Base-by-base conservation (phyloP, 2,888 invertebrate genomes). In the Osmoderma eremita region DNA sequence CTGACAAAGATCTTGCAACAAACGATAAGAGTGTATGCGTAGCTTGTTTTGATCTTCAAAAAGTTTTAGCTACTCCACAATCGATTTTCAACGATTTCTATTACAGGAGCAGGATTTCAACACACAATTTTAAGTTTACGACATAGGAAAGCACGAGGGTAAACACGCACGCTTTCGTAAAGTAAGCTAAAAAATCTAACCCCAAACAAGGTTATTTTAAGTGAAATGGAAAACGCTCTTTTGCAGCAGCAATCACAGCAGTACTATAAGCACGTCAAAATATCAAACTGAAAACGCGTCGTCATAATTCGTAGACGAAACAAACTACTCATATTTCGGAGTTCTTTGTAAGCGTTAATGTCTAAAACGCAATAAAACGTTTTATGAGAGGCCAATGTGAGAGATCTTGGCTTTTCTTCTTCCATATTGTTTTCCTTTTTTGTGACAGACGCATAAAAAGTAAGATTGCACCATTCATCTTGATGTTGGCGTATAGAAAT, bases 371-470 rank as follows among this genome's bases (percentile, higher is more conserved):
- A 50, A 20, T 22, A 50, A 50, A 22, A 12, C 8, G n/a, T 1
- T 50, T 50, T 50, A 50, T 50, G 49, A 50, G 13, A 50, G 1
- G 12, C 22, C 8, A 1, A 24, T 13, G 13, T 50, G 10, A 22
- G n/a, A n/a, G 24, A 50, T 50, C 49, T 50, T 10, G 20, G n/a
- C 22, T 22, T 50, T 24, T 22, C 12, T 50, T 20, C 22, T 24
- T 22, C 45, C 8, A 17, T 45, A 45, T 45, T 15, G 17, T 45
- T 45, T 45, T 45, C 36, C 5, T 6, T 45, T 13, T 17, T 5
- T 45, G 17, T 45, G n/a, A n/a, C n/a, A n/a, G n/a, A 13, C 17
- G 8, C 17, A 45, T 45, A 45, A 45, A 45, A 45, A 45, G 36
- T 36, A 13, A 45, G n/a, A 45, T 45, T 17, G 45, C 17, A 45